A percentile compares a stretch with the other conserved stretches of the same genome.
These are phyloP conservation scores for Thalpophila matura DNA, from an alignment of 2,888 invertebrate species.

Conservation along the genomic window DNA sequence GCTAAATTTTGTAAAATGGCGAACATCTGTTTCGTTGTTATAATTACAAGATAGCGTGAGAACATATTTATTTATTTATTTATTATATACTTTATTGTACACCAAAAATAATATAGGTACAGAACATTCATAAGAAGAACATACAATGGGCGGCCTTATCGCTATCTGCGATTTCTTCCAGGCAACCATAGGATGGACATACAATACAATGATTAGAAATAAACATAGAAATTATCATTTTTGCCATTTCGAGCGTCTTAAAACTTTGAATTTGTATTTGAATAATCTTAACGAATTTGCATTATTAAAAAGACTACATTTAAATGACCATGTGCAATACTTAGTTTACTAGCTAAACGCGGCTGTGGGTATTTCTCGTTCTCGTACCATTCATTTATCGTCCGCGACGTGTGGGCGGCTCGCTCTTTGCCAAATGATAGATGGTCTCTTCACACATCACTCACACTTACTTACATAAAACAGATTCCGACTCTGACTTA, in stretches of 20 bases:
- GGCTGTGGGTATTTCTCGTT: conserved; percentile 19
- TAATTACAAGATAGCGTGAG: conserved; percentile 22
- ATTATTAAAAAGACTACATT: neutral
- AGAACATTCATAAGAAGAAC: no score
- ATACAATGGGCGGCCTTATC: no score
- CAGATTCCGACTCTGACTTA: conserved; percentile 73
- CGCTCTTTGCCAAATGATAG: conserved; percentile 73
- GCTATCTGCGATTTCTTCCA: no score
- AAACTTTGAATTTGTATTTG: no score
- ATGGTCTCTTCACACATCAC: conserved; percentile 74
- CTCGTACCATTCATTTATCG: conserved; percentile 59
- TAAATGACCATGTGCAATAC: conserved; percentile 9
- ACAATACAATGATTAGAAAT: no score
- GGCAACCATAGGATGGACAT: no score
- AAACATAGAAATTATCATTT: no score
- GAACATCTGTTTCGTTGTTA: conserved; percentile 33
- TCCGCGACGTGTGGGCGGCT: conserved; percentile 61
- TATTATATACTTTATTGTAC: no score
- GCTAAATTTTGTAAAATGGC: conserved; percentile 26
- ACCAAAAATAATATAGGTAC: no score
- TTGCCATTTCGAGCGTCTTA: no score
- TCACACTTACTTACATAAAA: conserved; percentile 75
- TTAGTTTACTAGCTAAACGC: conserved; percentile 17
- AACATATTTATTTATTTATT: conserved; percentile 1
- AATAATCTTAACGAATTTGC: neutral